Percentiles rank a stretch among this genome's conserved stretches.
phyloP scores from a whole-genome alignment of 2,888 invertebrate species.

The Acrocyrtus sp. region DNA sequence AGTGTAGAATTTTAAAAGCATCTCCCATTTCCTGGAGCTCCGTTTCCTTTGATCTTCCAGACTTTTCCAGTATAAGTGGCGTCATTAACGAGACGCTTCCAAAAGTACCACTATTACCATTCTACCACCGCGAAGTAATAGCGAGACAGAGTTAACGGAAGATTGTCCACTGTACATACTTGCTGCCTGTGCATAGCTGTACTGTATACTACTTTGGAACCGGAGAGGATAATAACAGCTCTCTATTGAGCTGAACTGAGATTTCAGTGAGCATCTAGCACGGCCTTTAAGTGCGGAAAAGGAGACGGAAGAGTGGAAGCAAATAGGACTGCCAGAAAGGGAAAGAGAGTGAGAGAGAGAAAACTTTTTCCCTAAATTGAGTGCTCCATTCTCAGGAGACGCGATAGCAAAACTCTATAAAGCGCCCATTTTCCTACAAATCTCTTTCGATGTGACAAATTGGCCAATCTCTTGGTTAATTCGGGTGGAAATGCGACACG shows the following conservation, averaged over 20 bases:
- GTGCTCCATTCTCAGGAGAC: constrained; percentile 57
- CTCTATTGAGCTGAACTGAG: no score
- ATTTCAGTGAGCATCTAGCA: no score
- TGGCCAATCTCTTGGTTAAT: constrained; percentile 64
- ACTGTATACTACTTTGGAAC: no score
- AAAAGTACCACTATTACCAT: constrained; percentile 21
- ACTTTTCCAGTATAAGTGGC: constrained; percentile 57
- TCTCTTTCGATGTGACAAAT: constrained; percentile 63
- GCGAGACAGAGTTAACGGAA: no score
- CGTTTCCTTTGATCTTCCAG: constrained; percentile 62
- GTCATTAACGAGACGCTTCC: constrained; percentile 62
- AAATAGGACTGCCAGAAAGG: no score
- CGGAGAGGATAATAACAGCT: no score
- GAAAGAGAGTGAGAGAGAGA: constrained; percentile 33
- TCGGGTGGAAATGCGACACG: constrained; percentile 64
- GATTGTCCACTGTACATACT: no score
- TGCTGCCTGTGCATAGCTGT: no score
- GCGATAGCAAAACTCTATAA: constrained; percentile 61
- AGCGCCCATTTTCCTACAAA: constrained; percentile 61
- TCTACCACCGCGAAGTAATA: no score
- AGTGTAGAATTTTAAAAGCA: constrained; percentile 62
- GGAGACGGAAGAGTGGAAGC: no score
- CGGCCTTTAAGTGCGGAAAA: no score
- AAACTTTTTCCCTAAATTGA: constrained; percentile 54
- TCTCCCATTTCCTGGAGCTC: constrained; percentile 57